Evolutionary conservation across 2,888 invertebrate genomes (phyloP), one percentile per base, ranked within the genome.

Genomic region (Cephus spinipes): DNA sequence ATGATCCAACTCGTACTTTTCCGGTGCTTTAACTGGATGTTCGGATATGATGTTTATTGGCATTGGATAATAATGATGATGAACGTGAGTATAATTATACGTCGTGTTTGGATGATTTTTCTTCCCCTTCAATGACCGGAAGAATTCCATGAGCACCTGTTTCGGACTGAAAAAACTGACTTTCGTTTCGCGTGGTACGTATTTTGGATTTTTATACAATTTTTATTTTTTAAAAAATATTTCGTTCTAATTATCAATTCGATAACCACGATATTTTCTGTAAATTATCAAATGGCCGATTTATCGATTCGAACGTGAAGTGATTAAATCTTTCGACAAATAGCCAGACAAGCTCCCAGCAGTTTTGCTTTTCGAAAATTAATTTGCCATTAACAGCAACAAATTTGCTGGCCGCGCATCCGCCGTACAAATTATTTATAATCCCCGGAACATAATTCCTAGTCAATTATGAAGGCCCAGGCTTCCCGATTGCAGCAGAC

Each of bases 31-130:
- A 6, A 79, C n/a, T 6, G 84, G 80, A 35, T 84, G 83, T 4
- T 80, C 73, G 32, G 83, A n/a, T 1, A 84, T 15, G 23, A 80
- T 1, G 9, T 83, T 79, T 33, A 87, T 23, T 9, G 85, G 85
- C 1, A 85, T 74, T 1, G 88, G 88, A 81, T 87, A 88, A 73
- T 89, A 89, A 78, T 89, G 88, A 80, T 87, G 73, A 81, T 89
- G 88, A 79, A 85, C 86, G 79, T 89, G 89, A 82, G 87, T 87
- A 78, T 88, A 76, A 78, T 85, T 82, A 9, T 81, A 40, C 9
- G 79, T 81, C 12, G 80, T 79, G 69, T 77, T 79, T 68, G 82
- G 85, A 3, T 75, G 33, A 71, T 84, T 83, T 73, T 86, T 82
- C 68, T 86, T 88, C 23, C 80, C 77, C 31, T 83, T 83, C 11